Percentiles rank a stretch among this genome's conserved stretches.
phyloP scores from a whole-genome alignment of 2,797 vertebrate species.

The Benthosema pterotum region DNA sequence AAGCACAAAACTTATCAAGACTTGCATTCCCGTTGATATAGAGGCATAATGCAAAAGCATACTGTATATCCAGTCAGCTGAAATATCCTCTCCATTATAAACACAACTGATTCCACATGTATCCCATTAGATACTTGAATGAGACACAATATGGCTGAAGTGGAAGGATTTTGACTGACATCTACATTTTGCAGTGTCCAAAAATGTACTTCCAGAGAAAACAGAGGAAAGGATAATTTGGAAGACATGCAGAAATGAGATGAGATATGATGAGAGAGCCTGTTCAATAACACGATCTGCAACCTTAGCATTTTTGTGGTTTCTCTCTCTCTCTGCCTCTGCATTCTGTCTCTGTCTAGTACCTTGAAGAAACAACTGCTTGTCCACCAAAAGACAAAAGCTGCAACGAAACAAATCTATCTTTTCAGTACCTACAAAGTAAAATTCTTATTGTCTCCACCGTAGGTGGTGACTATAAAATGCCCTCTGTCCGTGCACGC shows the following conservation, averaged over 20 bases:
- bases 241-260: not conserved
- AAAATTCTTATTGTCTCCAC: not conserved
- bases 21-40: too few species aligned
- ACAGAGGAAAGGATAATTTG: not conserved
- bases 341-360: too few species aligned
- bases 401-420: not conserved
- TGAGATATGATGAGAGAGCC: not conserved
- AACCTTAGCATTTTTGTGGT: too few species aligned
- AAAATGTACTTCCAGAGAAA: slow-evolving; percentile 16
- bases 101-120: slow-evolving; percentile 1
- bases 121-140: not conserved
- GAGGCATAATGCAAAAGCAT: too few species aligned
- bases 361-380: slow-evolving; percentile 26
- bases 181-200: not conserved
- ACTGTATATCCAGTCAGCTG: too few species aligned
- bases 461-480: too few species aligned
- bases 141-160: not conserved
- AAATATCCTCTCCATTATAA: slow-evolving; percentile 8
- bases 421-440: slow-evolving; percentile 5
- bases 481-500: too few species aligned
- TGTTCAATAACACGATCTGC: too few species aligned
- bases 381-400: slow-evolving; percentile 2
- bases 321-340: too few species aligned
- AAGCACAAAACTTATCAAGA: too few species aligned
- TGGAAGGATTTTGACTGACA: slow-evolving; percentile 3